Percentiles rank a stretch among this genome's conserved stretches.
phyloP scores from a whole-genome alignment of 2,113 vertebrate species.

The Mustelus asterias region DNA sequence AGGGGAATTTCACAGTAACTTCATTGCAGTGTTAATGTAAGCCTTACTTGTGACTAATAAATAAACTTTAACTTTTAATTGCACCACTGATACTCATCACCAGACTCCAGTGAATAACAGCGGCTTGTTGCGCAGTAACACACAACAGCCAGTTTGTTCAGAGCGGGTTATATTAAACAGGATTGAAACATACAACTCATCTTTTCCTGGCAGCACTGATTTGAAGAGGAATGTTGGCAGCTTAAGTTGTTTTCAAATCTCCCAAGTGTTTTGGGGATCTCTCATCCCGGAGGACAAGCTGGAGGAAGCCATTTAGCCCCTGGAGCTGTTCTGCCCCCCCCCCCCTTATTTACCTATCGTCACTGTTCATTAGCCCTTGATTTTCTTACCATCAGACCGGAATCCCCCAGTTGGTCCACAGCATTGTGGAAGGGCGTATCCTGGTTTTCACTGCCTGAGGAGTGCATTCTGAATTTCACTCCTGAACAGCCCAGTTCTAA shows the following conservation, averaged over 20 bases:
- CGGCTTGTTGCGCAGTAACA: neutral
- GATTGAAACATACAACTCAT: neutral
- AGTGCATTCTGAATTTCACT: neutral
- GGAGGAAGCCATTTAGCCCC: neutral
- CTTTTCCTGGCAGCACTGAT: neutral
- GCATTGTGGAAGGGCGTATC: neutral
- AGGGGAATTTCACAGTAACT: no score
- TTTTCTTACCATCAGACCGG: neutral
- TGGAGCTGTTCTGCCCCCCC: neutral
- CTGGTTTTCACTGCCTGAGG: neutral
- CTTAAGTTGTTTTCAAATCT: neutral
- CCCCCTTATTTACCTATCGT: no score
- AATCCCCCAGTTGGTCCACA: neutral
- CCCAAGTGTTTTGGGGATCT: neutral
- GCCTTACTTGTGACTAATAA: no score
- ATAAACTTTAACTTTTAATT: no score
- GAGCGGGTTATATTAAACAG: neutral
- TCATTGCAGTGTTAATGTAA: no score
- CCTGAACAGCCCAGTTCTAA: neutral
- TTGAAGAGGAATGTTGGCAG: neutral
- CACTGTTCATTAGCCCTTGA: neutral
- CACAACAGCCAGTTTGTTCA: neutral
- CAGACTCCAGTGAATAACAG: neutral
- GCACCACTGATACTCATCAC: no score
- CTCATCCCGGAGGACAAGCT: neutral